Evolutionary conservation across 2,113 vertebrate genomes (phyloP).

Genomic region (Cryptomyrus ogoouensis): DNA sequence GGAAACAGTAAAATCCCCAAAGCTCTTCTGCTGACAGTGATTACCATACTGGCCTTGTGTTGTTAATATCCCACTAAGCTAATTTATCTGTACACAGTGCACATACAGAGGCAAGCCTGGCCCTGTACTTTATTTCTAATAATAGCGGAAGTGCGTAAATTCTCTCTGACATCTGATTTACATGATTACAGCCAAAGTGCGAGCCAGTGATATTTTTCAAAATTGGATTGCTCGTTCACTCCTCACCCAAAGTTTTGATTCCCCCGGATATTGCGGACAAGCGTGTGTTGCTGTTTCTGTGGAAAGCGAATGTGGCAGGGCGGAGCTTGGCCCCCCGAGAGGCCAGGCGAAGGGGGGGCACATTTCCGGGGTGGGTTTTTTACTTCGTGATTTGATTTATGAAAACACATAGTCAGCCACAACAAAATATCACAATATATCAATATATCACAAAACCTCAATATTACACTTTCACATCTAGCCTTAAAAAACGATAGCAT

Average conservation of each 20-base stretch:
- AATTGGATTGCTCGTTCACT: slow-evolving; percentile 8
- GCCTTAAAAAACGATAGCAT: not conserved
- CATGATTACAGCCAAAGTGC: slow-evolving; percentile 18
- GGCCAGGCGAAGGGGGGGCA: not conserved
- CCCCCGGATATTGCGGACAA: not conserved
- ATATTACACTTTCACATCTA: not conserved
- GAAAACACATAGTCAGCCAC: not conserved
- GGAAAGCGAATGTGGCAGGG: not conserved
- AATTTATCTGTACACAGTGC: slow-evolving; percentile 15
- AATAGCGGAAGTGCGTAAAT: slow-evolving; percentile 14
- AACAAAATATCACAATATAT: not conserved
- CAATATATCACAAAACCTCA: not conserved
- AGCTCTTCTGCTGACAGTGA: slow-evolving; percentile 16
- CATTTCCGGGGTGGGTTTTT: not conserved
- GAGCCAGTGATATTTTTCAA: slow-evolving; percentile 4
- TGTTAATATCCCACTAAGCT: slow-evolving; percentile 18
- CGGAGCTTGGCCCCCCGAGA: not conserved
- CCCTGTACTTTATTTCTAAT: slow-evolving; percentile 17
- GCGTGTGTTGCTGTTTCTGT: not conserved
- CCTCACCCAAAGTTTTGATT: slow-evolving; percentile 21
- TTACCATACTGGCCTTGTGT: not conserved
- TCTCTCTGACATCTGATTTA: slow-evolving; percentile 22
- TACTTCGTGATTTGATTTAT: slow-evolving; percentile 22
- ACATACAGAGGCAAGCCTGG: not conserved
- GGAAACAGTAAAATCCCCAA: slow-evolving; percentile 21